These are phyloP conservation scores for Atractosteus spatula DNA, from an alignment of 2,113 vertebrate genomes.

Conservation along the genomic window DNA sequence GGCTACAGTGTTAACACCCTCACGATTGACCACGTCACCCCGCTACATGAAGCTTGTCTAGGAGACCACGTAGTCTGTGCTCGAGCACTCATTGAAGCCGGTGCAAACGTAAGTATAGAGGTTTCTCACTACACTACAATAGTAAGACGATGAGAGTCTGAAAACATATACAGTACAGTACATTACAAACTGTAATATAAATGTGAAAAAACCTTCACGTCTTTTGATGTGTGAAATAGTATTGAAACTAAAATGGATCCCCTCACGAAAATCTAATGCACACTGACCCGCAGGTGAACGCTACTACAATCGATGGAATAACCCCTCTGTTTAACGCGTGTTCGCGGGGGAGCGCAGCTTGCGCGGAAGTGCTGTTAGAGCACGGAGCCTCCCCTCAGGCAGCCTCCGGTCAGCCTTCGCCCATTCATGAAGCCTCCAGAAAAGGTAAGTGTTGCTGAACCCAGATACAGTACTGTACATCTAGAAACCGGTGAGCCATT, in stretches of 20 bases:
- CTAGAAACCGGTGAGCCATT: too few species aligned
- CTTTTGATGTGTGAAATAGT: too few species aligned
- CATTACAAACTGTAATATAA: too few species aligned
- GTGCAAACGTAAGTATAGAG: slow-evolving; percentile 81
- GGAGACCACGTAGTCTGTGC: slow-evolving; percentile 86
- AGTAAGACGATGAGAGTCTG: too few species aligned
- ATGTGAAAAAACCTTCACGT: too few species aligned
- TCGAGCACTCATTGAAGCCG: slow-evolving; percentile 85
- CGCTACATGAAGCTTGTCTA: slow-evolving; percentile 89
- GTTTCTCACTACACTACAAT: too few species aligned
- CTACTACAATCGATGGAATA: slow-evolving; percentile 85
- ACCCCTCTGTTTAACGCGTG: slow-evolving; percentile 90
- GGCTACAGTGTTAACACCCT: slow-evolving; percentile 88
- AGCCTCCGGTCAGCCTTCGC: slow-evolving; percentile 78
- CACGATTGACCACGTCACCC: slow-evolving; percentile 90
- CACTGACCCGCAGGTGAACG: slow-evolving; percentile 74
- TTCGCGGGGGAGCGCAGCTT: slow-evolving; percentile 78
- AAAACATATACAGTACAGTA: too few species aligned
- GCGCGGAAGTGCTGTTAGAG: slow-evolving; percentile 82
- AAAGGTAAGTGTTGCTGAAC: slow-evolving; percentile 67
- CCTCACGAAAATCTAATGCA: too few species aligned
- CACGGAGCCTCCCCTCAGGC: slow-evolving; percentile 84
- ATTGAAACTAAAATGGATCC: too few species aligned
- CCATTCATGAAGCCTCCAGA: slow-evolving; percentile 84
- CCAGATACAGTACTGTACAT: neutral